These are phyloP conservation scores for Creontiades dilutus DNA, from an alignment of 2,888 invertebrate species.

Conservation along the genomic window DNA sequence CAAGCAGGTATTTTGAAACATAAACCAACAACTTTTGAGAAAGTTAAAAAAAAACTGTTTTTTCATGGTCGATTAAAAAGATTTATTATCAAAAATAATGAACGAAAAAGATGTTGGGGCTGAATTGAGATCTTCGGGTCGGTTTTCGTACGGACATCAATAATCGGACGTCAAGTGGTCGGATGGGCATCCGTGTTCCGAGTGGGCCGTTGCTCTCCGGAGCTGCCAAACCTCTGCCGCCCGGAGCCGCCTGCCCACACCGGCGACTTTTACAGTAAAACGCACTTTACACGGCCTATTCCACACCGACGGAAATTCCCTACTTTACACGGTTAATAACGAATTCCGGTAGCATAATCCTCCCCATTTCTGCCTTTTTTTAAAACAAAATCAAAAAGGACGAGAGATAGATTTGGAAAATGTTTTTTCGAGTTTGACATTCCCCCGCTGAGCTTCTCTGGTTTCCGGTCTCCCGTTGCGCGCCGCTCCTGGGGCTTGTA, in stretches of 20 bases:
- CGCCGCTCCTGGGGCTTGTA: not conserved
- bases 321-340: not conserved
- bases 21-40: too few relatives aligned
- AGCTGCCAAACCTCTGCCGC: not conserved
- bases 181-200: not conserved
- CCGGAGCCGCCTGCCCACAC: not conserved
- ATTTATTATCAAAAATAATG: too few relatives aligned
- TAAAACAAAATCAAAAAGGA: too few relatives aligned
- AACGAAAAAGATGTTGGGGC: not conserved
- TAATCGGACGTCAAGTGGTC: not conserved
- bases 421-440: not conserved
- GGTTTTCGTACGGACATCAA: not conserved
- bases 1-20: too few relatives aligned
- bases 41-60: too few relatives aligned
- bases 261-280: not conserved
- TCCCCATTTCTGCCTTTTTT: not conserved
- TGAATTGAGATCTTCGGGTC: not conserved
- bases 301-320: not conserved
- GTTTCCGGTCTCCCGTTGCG: conserved; percentile 1
- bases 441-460: conserved; percentile 21
- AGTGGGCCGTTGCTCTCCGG: not conserved
- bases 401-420: not conserved
- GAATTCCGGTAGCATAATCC: conserved; percentile 5
- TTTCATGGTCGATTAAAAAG: too few relatives aligned
- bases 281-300: not conserved